A percentile compares a stretch with the other conserved stretches of the same genome.
These are phyloP conservation scores for Drosophila engyochracea DNA, from an alignment of 2,888 invertebrate species.

Conservation along the genomic window DNA sequence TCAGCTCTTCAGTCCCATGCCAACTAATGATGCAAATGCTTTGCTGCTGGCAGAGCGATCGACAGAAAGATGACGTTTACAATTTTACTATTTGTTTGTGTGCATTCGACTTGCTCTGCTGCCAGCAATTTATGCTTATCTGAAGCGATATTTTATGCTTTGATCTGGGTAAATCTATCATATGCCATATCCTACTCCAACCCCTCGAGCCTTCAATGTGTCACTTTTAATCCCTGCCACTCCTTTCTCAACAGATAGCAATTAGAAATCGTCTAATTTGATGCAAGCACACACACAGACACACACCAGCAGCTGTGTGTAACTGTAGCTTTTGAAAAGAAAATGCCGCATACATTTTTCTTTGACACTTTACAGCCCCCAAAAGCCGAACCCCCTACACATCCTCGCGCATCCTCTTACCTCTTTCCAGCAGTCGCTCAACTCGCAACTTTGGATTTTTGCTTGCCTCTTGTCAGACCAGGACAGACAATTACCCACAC, in stretches of 20 bases:
- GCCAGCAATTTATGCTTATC: not conserved
- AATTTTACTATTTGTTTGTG: not conserved
- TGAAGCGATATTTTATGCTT: slow-evolving; percentile 16
- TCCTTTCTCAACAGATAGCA: slow-evolving; percentile 53
- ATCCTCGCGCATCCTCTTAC: not conserved
- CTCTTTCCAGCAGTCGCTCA: slow-evolving; percentile 1
- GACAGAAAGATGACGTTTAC: not conserved
- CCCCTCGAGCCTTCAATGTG: slow-evolving; percentile 17
- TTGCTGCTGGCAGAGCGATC: slow-evolving; percentile 1
- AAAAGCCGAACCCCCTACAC: slow-evolving; percentile 19
- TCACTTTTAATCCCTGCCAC: slow-evolving; percentile 40
- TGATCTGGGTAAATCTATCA: slow-evolving; percentile 32
- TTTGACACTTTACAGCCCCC: slow-evolving; percentile 69
- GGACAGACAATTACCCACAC: slow-evolving; percentile 60
- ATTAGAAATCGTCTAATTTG: slow-evolving; percentile 77
- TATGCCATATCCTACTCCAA: slow-evolving; percentile 12
- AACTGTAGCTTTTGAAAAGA: slow-evolving; percentile 57
- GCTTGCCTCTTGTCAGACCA: slow-evolving; percentile 36
- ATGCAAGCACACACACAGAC: slow-evolving; percentile 51
- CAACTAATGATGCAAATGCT: not conserved
- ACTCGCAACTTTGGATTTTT: slow-evolving; percentile 33
- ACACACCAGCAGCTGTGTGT: slow-evolving; percentile 30
- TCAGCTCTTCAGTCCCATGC: not conserved
- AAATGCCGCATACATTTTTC: slow-evolving; percentile 62
- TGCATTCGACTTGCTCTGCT: not conserved